A percentile compares a stretch with the other conserved stretches of the same genome.
phyloP scores from a whole-genome alignment of 1,140 invertebrate genomes.

The Pantala flavescens region DNA sequence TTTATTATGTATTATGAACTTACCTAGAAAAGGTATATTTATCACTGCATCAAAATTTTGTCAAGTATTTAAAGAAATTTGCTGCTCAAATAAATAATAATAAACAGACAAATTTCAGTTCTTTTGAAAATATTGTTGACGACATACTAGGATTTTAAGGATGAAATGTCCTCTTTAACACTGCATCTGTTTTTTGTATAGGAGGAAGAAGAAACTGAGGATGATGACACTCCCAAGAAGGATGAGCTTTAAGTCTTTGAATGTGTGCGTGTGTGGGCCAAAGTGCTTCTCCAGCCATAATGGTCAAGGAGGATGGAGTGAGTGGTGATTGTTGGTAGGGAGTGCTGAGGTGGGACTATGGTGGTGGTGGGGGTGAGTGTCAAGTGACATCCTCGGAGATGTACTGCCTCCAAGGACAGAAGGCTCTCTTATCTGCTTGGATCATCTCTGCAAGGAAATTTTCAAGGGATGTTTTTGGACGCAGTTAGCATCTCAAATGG shows the following conservation, averaged over 20 bases:
- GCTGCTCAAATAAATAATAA: too few relatives aligned
- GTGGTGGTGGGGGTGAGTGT: neutral
- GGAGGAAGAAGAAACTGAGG: conserved; percentile 50
- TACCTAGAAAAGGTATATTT: too few relatives aligned
- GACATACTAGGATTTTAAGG: too few relatives aligned
- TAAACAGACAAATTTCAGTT: too few relatives aligned
- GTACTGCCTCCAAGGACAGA: conserved; percentile 3
- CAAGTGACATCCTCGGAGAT: neutral
- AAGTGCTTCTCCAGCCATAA: neutral
- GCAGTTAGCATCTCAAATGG: neutral
- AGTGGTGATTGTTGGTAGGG: neutral
- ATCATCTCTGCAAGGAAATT: neutral
- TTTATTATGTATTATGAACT: too few relatives aligned
- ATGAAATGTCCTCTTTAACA: too few relatives aligned
- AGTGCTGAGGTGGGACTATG: neutral
- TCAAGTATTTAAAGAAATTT: too few relatives aligned
- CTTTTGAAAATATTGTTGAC: too few relatives aligned
- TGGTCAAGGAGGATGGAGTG: neutral
- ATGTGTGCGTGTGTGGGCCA: neutral
- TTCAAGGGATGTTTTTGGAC: neutral
- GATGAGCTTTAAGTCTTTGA: conserved; percentile 50
- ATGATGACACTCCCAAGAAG: conserved; percentile 52
- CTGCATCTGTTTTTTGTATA: conserved; percentile 27
- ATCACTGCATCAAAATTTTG: too few relatives aligned
- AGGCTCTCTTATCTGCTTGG: neutral